These are phyloP conservation scores for Microhierax caerulescens DNA, from an alignment of 2,797 vertebrate genomes.

Conservation along the genomic window DNA sequence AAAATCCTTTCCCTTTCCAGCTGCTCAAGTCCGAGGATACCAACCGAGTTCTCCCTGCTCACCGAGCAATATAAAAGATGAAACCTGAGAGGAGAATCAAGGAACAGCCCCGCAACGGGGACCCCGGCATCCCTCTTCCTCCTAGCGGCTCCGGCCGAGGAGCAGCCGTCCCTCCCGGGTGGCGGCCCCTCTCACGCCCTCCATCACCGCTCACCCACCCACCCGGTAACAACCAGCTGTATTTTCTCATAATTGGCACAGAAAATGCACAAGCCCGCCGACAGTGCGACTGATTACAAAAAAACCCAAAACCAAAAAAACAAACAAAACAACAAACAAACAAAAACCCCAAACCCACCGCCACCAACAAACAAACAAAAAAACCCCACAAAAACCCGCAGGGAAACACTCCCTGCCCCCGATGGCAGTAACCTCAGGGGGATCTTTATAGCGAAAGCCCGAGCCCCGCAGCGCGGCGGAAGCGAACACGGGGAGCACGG, in stretches of 20 bases:
- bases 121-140: constrained; percentile 24
- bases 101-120: constrained; percentile 27
- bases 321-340: not conserved
- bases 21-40: not conserved
- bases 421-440: not conserved
- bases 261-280: not conserved
- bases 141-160: not conserved
- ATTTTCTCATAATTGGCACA: not conserved
- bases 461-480: not conserved
- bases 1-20: not conserved
- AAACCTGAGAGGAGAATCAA: not conserved
- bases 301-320: no score
- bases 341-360: no score
- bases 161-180: not conserved
- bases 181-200: constrained; percentile 6
- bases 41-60: not conserved
- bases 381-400: not conserved
- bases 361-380: no score
- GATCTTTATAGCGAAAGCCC: not conserved
- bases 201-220: not conserved
- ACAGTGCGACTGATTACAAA: not conserved
- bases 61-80: not conserved
- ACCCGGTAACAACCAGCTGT: not conserved
- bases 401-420: not conserved
- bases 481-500: not conserved